Evolutionary conservation across 2,113 vertebrate species (phyloP).

Genomic region (Hippolais icterina): DNA sequence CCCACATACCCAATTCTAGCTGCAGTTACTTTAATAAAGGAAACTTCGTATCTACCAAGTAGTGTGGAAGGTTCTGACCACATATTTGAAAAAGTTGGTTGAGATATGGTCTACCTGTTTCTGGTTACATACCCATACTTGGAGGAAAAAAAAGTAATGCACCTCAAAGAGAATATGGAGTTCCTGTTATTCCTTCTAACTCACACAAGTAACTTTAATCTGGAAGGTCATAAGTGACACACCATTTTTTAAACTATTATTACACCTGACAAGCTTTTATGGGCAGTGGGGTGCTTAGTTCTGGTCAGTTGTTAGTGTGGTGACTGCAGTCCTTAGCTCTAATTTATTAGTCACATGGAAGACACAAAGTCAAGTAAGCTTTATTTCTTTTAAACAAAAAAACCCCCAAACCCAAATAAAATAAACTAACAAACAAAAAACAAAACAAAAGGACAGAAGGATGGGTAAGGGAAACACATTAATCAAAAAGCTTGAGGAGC

Average conservation of each 20-base stretch:
- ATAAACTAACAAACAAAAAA: background rate
- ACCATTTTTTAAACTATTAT: background rate
- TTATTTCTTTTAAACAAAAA: background rate
- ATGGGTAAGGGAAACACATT: background rate
- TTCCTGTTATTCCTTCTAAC: background rate
- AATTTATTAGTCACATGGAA: background rate
- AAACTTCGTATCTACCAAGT: background rate
- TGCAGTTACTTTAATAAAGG: background rate
- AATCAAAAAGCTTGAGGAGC: background rate
- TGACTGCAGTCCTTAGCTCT: background rate
- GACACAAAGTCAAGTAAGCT: background rate
- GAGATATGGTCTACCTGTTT: background rate
- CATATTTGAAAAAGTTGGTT: background rate
- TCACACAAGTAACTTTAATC: background rate
- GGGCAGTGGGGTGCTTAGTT: background rate
- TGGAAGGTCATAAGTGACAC: background rate
- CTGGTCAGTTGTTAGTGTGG: background rate
- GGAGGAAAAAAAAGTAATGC: background rate
- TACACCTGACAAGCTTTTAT: background rate
- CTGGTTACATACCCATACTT: background rate
- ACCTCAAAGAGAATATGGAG: background rate
- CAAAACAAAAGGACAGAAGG: background rate
- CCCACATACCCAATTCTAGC: background rate
- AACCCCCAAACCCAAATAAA: background rate
- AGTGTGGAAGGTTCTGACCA: background rate